Evolutionary conservation across 2,113 vertebrate species (phyloP), one percentile per base, ranked within the genome.

Genomic region (Poeciliopsis prolifica): DNA sequence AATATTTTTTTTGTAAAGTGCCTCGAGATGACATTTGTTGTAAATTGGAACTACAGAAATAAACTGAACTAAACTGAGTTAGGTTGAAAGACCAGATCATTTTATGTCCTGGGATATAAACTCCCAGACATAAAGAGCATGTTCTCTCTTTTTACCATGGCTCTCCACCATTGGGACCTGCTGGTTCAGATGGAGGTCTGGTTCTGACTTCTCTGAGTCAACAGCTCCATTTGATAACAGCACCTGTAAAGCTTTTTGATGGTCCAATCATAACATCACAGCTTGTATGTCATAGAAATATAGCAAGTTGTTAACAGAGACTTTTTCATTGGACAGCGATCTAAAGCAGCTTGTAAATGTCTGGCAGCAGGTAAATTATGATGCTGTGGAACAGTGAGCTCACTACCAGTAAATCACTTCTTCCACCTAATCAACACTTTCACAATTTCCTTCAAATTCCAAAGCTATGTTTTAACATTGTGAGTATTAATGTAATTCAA

Each of bases 281-380:
- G 67, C 24, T 78, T 51, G 44, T 40, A 68, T 54, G 51, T 76
- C 67, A 19, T 54, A 71, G 60, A 77, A 28, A 19, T 79, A 70
- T 6, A 67, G 79, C 33, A 63, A 72, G 80, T 62, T 82, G 81
- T 87, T 64, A 81, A 69, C 28, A 17, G 30, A n/a, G 73, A 80
- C 70, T 29, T 80, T 84, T 87, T 83, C 63, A 84, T 84, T 78
- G 68, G 78, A 80, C 74, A 75, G 58, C 65, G 67, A 81, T 74
- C 76, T 75, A 61, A 87, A 87, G 73, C 68, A 42, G 77, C 82
- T 72, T 73, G 77, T 86, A 77, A 86, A 85, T 70, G 64, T 82
- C 72, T 61, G 42, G 48, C n/a, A 88, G 80, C 72, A 77, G 68
- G 64, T 83, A 30, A 83, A 85, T 77, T 51, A 1, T 30, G 31